phyloP scores from a whole-genome alignment of 2,888 invertebrate species.

The Apomyelois bistriatella region DNA sequence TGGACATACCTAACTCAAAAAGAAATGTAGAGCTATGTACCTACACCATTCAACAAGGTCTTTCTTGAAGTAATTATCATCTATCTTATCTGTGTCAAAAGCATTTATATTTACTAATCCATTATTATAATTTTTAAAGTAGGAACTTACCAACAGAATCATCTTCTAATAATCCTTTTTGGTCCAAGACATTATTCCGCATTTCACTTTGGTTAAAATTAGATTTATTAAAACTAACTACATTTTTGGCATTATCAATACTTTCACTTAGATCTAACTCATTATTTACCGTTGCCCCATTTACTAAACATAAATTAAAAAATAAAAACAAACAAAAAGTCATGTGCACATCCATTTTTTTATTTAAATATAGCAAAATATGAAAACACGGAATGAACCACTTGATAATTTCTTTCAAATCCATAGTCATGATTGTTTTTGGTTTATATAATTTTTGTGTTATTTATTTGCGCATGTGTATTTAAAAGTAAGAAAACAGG shows the following conservation, averaged over 20 bases:
- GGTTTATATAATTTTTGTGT: conserved; percentile 19
- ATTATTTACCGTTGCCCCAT: conserved; percentile 38
- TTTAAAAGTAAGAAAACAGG: conserved; percentile 21
- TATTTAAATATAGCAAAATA: conserved; percentile 41
- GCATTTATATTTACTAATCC: no score
- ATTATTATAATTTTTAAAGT: no score
- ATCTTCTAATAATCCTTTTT: conserved; percentile 18
- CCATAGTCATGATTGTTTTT: conserved; percentile 48
- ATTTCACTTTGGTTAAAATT: conserved; percentile 39
- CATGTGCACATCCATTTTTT: conserved; percentile 40
- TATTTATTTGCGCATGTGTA: conserved; percentile 12
- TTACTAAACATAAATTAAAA: conserved; percentile 47
- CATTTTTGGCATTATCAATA: conserved; percentile 37
- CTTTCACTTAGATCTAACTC: conserved; percentile 30
- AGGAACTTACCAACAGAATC: conserved; percentile 32
- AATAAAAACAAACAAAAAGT: conserved; percentile 56
- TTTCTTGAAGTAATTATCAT: no score
- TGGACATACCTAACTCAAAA: no score
- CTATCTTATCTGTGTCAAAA: no score
- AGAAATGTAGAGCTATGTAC: no score
- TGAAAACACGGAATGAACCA: conserved; percentile 74
- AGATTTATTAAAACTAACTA: conserved; percentile 27
- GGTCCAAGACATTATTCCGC: conserved; percentile 9
- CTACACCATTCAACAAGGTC: no score
- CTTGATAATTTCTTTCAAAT: conserved; percentile 71